These are phyloP conservation scores for Neofelis nebulosa DNA, from an alignment of 2,113 vertebrate genomes.

Conservation along the genomic window DNA sequence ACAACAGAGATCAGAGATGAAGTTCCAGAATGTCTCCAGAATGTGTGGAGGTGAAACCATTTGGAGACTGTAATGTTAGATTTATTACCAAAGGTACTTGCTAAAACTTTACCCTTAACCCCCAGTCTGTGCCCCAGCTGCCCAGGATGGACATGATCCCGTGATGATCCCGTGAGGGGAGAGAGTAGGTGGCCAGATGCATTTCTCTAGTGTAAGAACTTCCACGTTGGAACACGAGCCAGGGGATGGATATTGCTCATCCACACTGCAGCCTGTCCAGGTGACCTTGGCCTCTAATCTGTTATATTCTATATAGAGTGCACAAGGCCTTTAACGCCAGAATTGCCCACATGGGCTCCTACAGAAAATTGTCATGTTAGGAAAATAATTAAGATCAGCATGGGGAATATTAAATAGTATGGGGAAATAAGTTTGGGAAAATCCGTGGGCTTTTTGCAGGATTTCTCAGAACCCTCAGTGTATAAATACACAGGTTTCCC, in stretches of 20 bases:
- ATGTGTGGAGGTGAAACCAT: not conserved
- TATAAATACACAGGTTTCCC: not conserved
- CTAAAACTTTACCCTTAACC: not conserved
- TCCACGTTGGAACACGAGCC: not conserved
- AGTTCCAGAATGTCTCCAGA: not conserved
- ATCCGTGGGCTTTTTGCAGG: not conserved
- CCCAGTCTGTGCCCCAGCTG: not conserved
- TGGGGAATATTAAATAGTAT: not conserved
- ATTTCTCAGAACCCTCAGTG: not conserved
- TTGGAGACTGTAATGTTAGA: not conserved
- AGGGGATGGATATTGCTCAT: not conserved
- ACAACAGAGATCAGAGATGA: not conserved
- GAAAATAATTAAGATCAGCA: not conserved
- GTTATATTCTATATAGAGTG: no score
- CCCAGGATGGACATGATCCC: accelerated
- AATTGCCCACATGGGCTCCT: not conserved
- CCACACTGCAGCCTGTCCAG: no score
- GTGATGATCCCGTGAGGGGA: not conserved
- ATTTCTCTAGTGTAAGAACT: not conserved
- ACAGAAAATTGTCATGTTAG: not conserved
- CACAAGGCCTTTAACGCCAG: not conserved
- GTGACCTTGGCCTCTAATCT: not conserved
- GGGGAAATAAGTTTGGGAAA: not conserved
- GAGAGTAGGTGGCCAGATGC: no score
- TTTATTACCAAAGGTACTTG: not conserved